Evolutionary conservation across 2,888 invertebrate genomes (phyloP).

Genomic region (Himalopsyche anomala): DNA sequence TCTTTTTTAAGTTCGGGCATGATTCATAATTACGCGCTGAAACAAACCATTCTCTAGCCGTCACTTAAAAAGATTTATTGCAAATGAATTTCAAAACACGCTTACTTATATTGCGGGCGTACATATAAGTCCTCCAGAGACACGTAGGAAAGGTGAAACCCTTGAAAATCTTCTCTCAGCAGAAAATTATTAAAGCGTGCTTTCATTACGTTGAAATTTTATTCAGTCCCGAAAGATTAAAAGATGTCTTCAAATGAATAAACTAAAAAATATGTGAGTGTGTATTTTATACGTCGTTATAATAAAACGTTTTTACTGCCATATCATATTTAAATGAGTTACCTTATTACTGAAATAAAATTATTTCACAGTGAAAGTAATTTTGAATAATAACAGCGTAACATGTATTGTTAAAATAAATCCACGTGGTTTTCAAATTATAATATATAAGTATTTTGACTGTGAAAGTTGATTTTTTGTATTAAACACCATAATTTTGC

Average conservation of each 20-base stretch:
- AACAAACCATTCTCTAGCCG: slow-evolving; percentile 59
- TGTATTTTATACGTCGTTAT: background rate
- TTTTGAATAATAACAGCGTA: too few species aligned
- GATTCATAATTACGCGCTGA: slow-evolving; percentile 63
- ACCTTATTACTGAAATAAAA: too few species aligned
- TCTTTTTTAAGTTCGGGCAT: slow-evolving; percentile 32
- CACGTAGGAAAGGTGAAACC: background rate
- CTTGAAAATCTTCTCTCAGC: slow-evolving; percentile 28
- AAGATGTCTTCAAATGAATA: background rate
- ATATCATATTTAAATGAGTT: too few species aligned
- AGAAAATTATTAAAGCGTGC: slow-evolving; percentile 37
- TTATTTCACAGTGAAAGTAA: too few species aligned
- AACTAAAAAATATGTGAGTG: background rate
- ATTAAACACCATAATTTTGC: too few species aligned
- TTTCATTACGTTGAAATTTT: background rate
- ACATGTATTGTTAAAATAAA: too few species aligned
- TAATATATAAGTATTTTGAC: too few species aligned
- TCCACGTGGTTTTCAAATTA: too few species aligned
- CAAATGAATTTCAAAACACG: slow-evolving; percentile 62
- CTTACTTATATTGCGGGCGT: slow-evolving; percentile 52
- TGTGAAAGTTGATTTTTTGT: too few species aligned
- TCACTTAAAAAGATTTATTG: slow-evolving; percentile 62
- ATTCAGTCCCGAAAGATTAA: background rate
- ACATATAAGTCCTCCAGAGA: slow-evolving; percentile 10
- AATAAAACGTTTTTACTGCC: background rate